These are phyloP conservation scores for Odontomachus brunneus DNA, from an alignment of 1,140 invertebrate genomes.

Conservation along the genomic window DNA sequence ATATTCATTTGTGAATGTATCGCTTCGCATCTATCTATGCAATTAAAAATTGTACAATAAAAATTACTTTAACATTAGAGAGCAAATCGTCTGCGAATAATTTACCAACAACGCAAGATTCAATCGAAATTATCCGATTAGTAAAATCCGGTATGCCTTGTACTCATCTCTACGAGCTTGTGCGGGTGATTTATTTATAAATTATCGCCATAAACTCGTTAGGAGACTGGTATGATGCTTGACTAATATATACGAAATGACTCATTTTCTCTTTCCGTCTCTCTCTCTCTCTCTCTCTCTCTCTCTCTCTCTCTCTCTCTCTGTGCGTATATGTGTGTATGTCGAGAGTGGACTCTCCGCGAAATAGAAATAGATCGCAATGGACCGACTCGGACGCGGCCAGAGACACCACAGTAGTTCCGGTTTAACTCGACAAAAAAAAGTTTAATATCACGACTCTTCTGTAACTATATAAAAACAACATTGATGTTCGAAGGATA, in stretches of 20 bases:
- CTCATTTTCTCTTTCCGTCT: slow-evolving; percentile 68
- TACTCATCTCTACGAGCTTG: not conserved
- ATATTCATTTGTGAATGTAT: not conserved
- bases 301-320: slow-evolving; percentile 64
- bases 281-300: slow-evolving; percentile 52
- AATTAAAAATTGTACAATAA: too few relatives aligned
- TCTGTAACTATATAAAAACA: slow-evolving; percentile 54
- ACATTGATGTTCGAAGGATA: slow-evolving; percentile 22
- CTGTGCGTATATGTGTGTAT: not conserved
- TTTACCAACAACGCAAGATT: not conserved
- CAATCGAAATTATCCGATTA: not conserved
- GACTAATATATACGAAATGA: slow-evolving; percentile 78
- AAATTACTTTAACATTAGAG: too few relatives aligned
- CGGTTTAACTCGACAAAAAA: slow-evolving; percentile 55
- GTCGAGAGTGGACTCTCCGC: slow-evolving; percentile 72
- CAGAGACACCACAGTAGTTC: slow-evolving; percentile 60
- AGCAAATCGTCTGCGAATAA: not conserved
- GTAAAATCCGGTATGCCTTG: not conserved
- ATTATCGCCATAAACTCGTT: slow-evolving; percentile 66
- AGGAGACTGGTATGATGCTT: slow-evolving; percentile 60
- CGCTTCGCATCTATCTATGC: not conserved
- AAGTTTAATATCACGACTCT: slow-evolving; percentile 40
- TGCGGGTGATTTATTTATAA: slow-evolving; percentile 68
- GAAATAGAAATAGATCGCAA: slow-evolving; percentile 80
- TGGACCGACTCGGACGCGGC: slow-evolving; percentile 63